phyloP scores from a whole-genome alignment of 1,140 invertebrate species.

The Laupala kohalensis region DNA sequence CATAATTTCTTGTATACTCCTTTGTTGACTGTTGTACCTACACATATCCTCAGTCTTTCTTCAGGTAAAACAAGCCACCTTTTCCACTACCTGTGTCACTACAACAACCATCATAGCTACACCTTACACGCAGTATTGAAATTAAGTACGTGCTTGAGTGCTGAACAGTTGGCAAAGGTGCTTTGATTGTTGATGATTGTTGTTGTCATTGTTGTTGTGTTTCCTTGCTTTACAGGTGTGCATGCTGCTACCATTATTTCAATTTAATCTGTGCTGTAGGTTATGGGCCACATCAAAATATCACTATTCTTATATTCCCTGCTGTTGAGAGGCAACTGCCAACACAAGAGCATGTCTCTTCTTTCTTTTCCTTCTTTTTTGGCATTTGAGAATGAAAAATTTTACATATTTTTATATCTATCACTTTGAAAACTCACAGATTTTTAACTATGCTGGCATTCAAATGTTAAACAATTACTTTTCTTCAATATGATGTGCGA shows the following conservation, averaged over 20 bases:
- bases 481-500: background rate
- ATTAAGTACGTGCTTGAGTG: slow-evolving; percentile 18
- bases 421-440: background rate
- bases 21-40: background rate
- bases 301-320: slow-evolving; percentile 12
- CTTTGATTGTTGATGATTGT: slow-evolving; percentile 18
- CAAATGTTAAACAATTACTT: background rate
- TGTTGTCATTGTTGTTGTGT: slow-evolving; percentile 16
- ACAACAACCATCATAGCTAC: slow-evolving; percentile 9
- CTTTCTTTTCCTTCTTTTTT: background rate
- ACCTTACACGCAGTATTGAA: slow-evolving; percentile 14
- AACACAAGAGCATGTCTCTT: slow-evolving; percentile 2
- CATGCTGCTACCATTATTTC: slow-evolving; percentile 16
- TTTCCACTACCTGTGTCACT: background rate
- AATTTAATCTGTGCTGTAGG: slow-evolving; percentile 15
- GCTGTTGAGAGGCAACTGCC: slow-evolving; percentile 9
- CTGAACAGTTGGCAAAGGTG: slow-evolving; percentile 17
- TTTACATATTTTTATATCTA: background rate
- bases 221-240: slow-evolving; percentile 20
- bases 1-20: background rate
- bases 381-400: background rate
- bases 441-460: background rate
- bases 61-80: background rate
- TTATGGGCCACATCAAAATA: slow-evolving; percentile 16
- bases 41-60: background rate